Base-by-base conservation (phyloP, 2,113 vertebrate species). In the Otus sunia region DNA sequence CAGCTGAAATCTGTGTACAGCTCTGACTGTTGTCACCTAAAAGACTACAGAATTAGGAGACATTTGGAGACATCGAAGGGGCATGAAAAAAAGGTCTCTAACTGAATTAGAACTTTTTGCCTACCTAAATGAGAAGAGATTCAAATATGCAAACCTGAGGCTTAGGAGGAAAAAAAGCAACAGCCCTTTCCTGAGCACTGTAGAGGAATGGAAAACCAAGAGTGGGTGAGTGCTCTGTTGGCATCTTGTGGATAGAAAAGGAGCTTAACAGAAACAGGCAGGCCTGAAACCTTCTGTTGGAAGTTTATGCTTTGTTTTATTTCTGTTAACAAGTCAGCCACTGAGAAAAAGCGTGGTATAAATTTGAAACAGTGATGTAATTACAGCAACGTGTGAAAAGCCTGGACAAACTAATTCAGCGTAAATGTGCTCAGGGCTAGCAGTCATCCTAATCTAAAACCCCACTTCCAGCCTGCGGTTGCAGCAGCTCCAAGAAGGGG, bases 321-420 rank as follows among this genome's bases (percentile, higher is more conserved):
- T 79, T 79, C 80, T 72, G 34, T 71, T 77, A 87, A 52, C 25
- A 89, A 67, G 72, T 91, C 80, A 93, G 64, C 47, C 60, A 63
- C 55, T 58, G 66, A 7, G 11, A 49, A 90, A 74, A 90, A 85
- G 21, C 30, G 45, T 18, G 3, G 29, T 49, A 66, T 63, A 94
- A 75, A 93, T 81, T 77, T 89, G 77, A 64, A 90, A 78, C 37
- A 87, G 41, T 85, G 80, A 73, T 84, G 80, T 66, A 81, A 93
- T 94, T 66, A 77, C 52, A 78, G n/a, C 81, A 85, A 82, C 30
- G 66, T 72, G 74, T 50, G 77, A 94, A 89, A 94, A 95, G 56
- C 43, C 30, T n/a, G 64, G 77, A 37, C 73, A 91, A 78, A 94
- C 11, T 29, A 84, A 77, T 32, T 45, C 56, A n/a, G 45, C 0